Evolutionary conservation across 2,888 invertebrate genomes (phyloP).

Genomic region (Acleris holmiana): DNA sequence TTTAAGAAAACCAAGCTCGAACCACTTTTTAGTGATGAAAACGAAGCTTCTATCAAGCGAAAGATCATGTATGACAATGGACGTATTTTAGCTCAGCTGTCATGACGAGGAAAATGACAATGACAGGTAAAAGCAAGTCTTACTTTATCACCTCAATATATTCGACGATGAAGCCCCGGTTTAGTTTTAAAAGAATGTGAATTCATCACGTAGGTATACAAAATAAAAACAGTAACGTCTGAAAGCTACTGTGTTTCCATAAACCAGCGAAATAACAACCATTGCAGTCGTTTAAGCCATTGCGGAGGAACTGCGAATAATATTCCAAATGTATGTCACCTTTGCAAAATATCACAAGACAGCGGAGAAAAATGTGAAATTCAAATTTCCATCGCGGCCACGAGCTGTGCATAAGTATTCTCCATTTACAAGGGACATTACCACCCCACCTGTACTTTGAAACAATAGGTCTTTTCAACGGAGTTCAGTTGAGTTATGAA

Average conservation of each 20-base stretch:
- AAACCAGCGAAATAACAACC: neutral
- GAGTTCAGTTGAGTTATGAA: conserved; percentile 46
- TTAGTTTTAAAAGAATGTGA: neutral
- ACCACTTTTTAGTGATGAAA: no score
- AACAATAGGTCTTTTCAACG: conserved; percentile 41
- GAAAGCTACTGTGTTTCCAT: neutral
- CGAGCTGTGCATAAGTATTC: conserved; percentile 31
- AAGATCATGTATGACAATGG: no score
- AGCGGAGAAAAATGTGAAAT: conserved; percentile 31
- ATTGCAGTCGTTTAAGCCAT: conserved; percentile 6
- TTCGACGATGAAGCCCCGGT: no score
- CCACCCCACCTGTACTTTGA: conserved; percentile 38
- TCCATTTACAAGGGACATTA: conserved; percentile 34
- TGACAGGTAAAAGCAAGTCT: no score
- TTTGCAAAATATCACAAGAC: conserved; percentile 33
- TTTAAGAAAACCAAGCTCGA: no score
- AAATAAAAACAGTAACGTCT: neutral
- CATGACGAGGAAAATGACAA: no score
- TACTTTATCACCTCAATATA: no score
- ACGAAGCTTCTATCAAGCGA: no score
- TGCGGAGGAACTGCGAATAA: conserved; percentile 12
- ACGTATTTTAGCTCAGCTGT: no score
- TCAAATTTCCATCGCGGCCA: conserved; percentile 29
- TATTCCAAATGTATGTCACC: conserved; percentile 29
- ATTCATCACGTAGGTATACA: neutral